Evolutionary conservation across 1,140 invertebrate genomes (phyloP), one percentile per base, ranked within the genome.

Genomic region (Trypoxylus dichotomus): DNA sequence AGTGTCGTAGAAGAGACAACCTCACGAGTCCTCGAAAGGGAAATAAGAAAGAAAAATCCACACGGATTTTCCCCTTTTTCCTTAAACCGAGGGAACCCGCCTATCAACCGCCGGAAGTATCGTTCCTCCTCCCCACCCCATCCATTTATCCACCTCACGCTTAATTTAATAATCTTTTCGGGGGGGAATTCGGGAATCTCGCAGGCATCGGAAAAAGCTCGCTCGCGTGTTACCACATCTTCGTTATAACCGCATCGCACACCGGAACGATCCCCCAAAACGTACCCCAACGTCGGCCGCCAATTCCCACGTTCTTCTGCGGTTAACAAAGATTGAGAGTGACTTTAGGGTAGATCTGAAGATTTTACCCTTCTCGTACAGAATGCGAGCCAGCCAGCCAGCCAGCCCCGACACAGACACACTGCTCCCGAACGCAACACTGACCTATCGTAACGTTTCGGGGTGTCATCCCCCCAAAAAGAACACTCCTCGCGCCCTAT

Each of bases 371-470:
- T 73, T 73, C 71, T 73, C 71, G 15, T 15, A 37, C 68, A 24
- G 47, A 21, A 19, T 21, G n/a, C 60, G 19, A 19, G 25, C n/a
- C 10, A 63, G 47, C 6, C 15, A 5, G n/a, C 60, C 60, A 19
- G 25, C n/a, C 10, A 63, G 47, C 6, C 15, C 60, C 60, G 25
- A 63, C 60, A 63, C 60, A 63, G 60, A 63, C 60, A 63, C 60
- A 63, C 60, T 63, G 60, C 60, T 63, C 60, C 60, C 60, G 25
- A 63, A 63, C 60, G 13, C 15, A 27, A 11, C 60, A 77, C 76
- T 47, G 82, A 83, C 82, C 82, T 83, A 77, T 77, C 79, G 58
- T 79, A 83, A 83, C 80, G 82, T 80, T 81, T 78, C 60, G 81
- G 81, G 37, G 81, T 80, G 79, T 74, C 79, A 63, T 77, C 80